These are phyloP conservation scores for Tautogolabrus adspersus DNA, from an alignment of 2,113 vertebrate genomes.

Conservation along the genomic window DNA sequence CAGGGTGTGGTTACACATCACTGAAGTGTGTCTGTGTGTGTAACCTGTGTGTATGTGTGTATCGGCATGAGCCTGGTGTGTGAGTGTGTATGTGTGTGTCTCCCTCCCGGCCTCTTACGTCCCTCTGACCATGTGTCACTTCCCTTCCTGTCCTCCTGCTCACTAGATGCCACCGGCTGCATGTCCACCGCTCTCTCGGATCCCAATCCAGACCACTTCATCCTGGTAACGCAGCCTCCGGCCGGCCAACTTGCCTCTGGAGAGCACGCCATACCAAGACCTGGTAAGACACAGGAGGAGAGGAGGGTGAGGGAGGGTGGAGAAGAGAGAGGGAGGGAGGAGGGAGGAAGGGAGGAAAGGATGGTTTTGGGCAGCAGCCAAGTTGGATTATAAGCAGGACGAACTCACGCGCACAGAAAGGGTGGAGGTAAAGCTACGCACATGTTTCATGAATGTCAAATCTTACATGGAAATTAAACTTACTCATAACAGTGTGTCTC, in stretches of 20 bases:
- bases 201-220: slow-evolving; percentile 52
- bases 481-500: not conserved
- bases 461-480: not conserved
- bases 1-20: slow-evolving; percentile 48
- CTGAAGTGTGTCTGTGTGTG: slow-evolving; percentile 43
- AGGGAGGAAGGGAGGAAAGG: slow-evolving; percentile 30
- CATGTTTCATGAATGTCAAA: slow-evolving; percentile 9
- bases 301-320: slow-evolving; percentile 18
- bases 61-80: slow-evolving; percentile 5
- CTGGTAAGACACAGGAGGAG: slow-evolving; percentile 70
- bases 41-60: slow-evolving; percentile 30
- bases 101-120: slow-evolving; percentile 38
- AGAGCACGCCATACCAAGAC: slow-evolving; percentile 69
- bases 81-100: slow-evolving; percentile 32
- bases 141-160: slow-evolving; percentile 60
- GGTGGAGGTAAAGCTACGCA: slow-evolving; percentile 5
- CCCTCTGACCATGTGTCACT: slow-evolving; percentile 66
- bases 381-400: slow-evolving; percentile 56
- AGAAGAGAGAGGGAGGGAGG: not conserved
- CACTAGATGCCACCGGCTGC: slow-evolving; percentile 69
- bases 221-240: slow-evolving; percentile 52
- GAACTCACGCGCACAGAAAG: slow-evolving; percentile 30
- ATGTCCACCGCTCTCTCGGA: slow-evolving; percentile 65
- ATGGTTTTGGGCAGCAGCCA: slow-evolving; percentile 70
- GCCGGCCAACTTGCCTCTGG: slow-evolving; percentile 52